Percentiles rank a stretch among this genome's conserved stretches.
Evolutionary conservation across 2,113 vertebrate genomes (phyloP).

Genomic region (Illadopsis cleaveri): DNA sequence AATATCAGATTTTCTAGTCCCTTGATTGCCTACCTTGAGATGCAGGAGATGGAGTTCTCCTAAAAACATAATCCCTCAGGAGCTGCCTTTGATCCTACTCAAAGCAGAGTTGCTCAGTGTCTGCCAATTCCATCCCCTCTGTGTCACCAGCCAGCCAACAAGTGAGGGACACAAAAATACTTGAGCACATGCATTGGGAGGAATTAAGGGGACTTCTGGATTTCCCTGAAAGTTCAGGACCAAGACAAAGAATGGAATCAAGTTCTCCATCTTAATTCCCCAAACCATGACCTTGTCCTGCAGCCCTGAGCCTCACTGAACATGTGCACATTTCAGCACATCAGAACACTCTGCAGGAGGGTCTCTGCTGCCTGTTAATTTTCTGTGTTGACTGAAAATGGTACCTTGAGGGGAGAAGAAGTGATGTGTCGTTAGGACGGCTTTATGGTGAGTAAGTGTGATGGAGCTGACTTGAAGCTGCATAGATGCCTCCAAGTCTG

Average conservation of each 20-base stretch:
- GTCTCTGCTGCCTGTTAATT: background rate
- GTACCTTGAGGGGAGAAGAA: background rate
- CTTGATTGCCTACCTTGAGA: background rate
- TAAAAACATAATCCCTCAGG: background rate
- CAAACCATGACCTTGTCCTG: background rate
- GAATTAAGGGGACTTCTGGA: background rate
- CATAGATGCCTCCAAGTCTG: background rate
- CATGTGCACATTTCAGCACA: background rate
- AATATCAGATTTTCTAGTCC: background rate
- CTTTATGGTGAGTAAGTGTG: background rate
- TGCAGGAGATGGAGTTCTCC: background rate
- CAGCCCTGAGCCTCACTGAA: background rate
- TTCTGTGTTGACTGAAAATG: background rate
- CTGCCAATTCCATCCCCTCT: background rate
- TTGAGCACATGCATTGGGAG: background rate
- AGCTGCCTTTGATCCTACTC: background rate
- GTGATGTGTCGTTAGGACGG: background rate
- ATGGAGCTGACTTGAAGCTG: background rate
- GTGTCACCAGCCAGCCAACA: background rate
- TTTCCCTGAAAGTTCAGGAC: background rate
- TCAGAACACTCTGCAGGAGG: background rate
- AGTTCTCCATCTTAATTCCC: background rate
- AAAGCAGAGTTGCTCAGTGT: background rate
- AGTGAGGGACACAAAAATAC: background rate
- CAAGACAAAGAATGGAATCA: background rate